phyloP scores from a whole-genome alignment of 2,888 invertebrate genomes.

The Cheilosia urbana region DNA sequence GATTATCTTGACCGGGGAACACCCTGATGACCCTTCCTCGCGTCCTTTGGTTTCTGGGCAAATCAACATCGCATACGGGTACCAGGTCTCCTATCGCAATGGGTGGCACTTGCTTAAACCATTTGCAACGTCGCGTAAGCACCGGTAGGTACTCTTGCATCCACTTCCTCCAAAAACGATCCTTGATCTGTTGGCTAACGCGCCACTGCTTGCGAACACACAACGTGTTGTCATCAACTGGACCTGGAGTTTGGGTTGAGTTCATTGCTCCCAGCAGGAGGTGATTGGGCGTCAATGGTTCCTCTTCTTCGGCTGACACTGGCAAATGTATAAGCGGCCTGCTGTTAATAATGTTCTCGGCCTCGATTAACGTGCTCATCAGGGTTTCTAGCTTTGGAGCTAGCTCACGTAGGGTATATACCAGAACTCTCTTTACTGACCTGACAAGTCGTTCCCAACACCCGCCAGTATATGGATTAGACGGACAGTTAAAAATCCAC shows the following conservation, averaged over 20 bases:
- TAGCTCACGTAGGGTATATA: background rate
- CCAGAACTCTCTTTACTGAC: background rate
- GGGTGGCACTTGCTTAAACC: background rate
- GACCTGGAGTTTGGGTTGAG: conserved; percentile 8
- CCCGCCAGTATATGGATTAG: conserved; percentile 34
- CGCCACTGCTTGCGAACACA: conserved; percentile 7
- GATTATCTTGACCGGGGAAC: conserved; percentile 9
- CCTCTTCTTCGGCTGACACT: background rate
- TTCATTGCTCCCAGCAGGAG: conserved; percentile 1
- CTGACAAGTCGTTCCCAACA: conserved; percentile 27
- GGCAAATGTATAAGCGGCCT: conserved; percentile 9
- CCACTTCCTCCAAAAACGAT: conserved; percentile 23
- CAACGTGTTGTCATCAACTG: background rate
- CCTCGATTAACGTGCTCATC: conserved; percentile 16
- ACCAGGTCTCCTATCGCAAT: conserved; percentile 6
- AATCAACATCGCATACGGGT: background rate
- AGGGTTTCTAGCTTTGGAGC: conserved; percentile 16
- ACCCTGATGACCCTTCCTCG: conserved; percentile 19
- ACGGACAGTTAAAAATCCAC: too few relatives aligned
- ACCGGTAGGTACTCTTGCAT: conserved; percentile 22
- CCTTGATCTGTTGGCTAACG: conserved; percentile 12
- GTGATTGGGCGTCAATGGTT: conserved; percentile 37
- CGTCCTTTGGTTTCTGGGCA: background rate
- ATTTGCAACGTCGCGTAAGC: conserved; percentile 21
- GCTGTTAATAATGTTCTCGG: conserved; percentile 26